Base-by-base conservation (phyloP, 2,888 invertebrate species). In the Lobophora halterata region DNA sequence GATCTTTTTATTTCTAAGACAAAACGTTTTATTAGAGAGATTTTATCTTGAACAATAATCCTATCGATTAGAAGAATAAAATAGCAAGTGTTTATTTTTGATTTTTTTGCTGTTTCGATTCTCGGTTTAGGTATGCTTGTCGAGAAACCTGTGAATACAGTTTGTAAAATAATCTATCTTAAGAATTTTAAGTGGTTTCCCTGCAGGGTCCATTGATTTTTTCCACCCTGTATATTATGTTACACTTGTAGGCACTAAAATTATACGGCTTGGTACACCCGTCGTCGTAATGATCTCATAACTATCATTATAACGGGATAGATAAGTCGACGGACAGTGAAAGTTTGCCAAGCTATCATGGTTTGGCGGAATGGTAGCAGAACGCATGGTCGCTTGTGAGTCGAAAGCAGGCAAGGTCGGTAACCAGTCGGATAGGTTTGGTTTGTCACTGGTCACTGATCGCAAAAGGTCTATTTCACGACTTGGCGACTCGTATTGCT, bases 331-430 rank as follows among this genome's bases (percentile, higher is more conserved):
- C 30, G 27, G 38, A 32, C 35, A 49, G 50, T 64, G 60, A 61
- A 67, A 68, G 61, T 53, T 27, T 24, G 29, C 49, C 52, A 59
- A 49, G 58, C 50, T 39, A 44, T 46, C 34, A 38, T 40, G 40
- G 35, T 25, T 42, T 36, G 28, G 46, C 37, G 41, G 46, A 45
- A 50, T 47, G 45, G 52, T 59, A 64, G 50, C 59, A 60, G 56
- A 61, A 54, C 48, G 42, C 52, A 41, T 52, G 55, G 52, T 41
- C 33, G 46, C 41, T 50, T 43, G 45, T 40, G 62, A 73, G 73
- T 68, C 67, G 76, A 75, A 75, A 76, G 75, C 74, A 52, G 38
- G 49, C 69, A 74, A 76, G 76, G 76, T 62, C 62, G 56, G 55
- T 55, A 58, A 69, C 73, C 64, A 65, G 71, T 68, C 52, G 42